Conservation (phyloP, 92 coral and sea anemone genomes). For the Porites lobata region DNA sequence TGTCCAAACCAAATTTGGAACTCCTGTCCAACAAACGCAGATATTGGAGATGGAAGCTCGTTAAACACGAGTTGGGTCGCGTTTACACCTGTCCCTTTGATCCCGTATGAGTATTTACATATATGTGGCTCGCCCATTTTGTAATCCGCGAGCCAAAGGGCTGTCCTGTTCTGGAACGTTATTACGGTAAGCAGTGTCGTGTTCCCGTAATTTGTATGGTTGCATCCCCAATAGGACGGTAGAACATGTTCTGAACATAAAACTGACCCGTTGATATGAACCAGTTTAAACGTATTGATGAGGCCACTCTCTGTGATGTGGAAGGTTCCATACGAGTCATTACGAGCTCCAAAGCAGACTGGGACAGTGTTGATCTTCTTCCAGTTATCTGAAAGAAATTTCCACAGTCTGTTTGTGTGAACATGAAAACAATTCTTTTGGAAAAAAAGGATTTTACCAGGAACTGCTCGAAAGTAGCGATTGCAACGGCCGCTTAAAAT, state of each 20-base stretch:
- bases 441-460: too few relatives aligned
- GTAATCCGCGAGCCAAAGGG: neutral
- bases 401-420: neutral
- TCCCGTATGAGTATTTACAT: neutral
- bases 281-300: conserved; percentile 9
- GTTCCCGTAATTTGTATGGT: too few relatives aligned
- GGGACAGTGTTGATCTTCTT: neutral
- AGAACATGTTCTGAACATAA: neutral
- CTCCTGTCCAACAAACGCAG: neutral
- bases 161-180: neutral
- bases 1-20: conserved; percentile 8
- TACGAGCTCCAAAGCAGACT: conserved; percentile 9
- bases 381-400: neutral
- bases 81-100: neutral
- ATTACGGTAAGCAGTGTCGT: neutral
- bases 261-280: neutral
- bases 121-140: rapidly evolving
- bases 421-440: too few relatives aligned
- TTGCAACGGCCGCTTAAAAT: too few relatives aligned
- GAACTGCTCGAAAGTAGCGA: too few relatives aligned
- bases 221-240: neutral
- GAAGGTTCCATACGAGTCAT: neutral
- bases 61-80: conserved; percentile 3
- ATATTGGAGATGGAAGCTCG: neutral
- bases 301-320: neutral